Conservation (phyloP, 1,140 invertebrate species). For the Leptopilina clavipes region DNA sequence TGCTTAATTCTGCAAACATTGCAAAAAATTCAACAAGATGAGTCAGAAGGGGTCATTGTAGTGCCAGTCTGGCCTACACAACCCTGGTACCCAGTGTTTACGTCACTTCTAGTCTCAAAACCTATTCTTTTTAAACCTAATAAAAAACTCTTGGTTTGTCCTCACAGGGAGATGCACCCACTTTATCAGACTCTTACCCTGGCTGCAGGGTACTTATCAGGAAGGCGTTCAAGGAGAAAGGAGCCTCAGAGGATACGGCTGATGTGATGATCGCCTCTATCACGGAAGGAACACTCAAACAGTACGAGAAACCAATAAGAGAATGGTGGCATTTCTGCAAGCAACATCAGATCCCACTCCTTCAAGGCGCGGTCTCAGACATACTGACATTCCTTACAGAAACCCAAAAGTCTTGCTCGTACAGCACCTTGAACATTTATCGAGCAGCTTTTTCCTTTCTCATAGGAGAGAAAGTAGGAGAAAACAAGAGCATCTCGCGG, state of each 20-base stretch:
- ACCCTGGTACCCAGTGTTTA: conserved; percentile 46
- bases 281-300: conserved; percentile 35
- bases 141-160: conserved; percentile 47
- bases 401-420: conserved; percentile 34
- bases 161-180: conserved; percentile 44
- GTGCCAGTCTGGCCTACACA: conserved; percentile 37
- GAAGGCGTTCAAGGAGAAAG: conserved; percentile 48
- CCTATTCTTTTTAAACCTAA: conserved; percentile 30
- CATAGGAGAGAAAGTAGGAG: too few species aligned
- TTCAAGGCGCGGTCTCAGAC: neutral
- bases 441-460: too few species aligned
- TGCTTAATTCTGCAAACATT: conserved; percentile 41
- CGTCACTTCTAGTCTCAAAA: conserved; percentile 28
- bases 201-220: conserved; percentile 53
- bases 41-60: conserved; percentile 34
- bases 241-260: conserved; percentile 41
- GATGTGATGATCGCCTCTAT: conserved; percentile 42
- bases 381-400: conserved; percentile 8
- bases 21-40: conserved; percentile 44
- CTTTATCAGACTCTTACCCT: conserved; percentile 45
- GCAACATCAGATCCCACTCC: neutral
- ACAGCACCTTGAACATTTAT: too few species aligned
- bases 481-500: too few species aligned
- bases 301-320: conserved; percentile 38
- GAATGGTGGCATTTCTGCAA: conserved; percentile 41